Evolutionary conservation across 2,888 invertebrate genomes (phyloP), one percentile per base, ranked within the genome.

Genomic region (Epiblema foenella): DNA sequence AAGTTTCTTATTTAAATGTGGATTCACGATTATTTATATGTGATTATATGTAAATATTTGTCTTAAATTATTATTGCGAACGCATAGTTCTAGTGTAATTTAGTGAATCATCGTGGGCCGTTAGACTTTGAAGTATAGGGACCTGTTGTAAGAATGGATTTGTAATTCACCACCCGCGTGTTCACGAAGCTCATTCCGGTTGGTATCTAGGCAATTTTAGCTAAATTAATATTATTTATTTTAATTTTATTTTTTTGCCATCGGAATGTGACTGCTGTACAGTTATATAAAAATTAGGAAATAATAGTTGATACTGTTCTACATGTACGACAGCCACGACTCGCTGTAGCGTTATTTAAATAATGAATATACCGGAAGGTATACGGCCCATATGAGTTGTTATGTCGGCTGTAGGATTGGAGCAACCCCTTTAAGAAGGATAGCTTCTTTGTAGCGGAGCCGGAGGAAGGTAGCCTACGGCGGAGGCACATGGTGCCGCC

Each of bases 111-210:
- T 84, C 82, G 81, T 83, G 83, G 87, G 89, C 86, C 87, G 80
- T 78, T 81, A 83, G 83, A 83, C 79, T 80, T 78, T 83, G 79
- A 79, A 78, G 80, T 78, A 78, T 80, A 81, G 81, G 79, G 89
- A 86, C 89, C 88, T 84, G 80, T 80, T 85, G 86, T 89, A 86
- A 87, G 87, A 85, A 89, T 88, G 90, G 89, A 91, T 85, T 90
- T 90, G 89, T 90, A 88, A 90, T 87, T 89, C 85, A 90, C 93
- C 93, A 93, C 93, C 93, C 88, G 93, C 90, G 93, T 93, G 93
- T 93, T 93, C 93, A 93, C 91, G 75, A 87, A 91, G 90, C 87
- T 87, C 91, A 87, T 93, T 93, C 93, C 91, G 79, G 84, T 89
- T 89, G 93, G 93, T 90, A 86, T 87, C 87, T 93, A 93, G 93